These are phyloP conservation scores for Toxotes lorentzi DNA, from an alignment of 2,797 vertebrate species.

Conservation along the genomic window DNA sequence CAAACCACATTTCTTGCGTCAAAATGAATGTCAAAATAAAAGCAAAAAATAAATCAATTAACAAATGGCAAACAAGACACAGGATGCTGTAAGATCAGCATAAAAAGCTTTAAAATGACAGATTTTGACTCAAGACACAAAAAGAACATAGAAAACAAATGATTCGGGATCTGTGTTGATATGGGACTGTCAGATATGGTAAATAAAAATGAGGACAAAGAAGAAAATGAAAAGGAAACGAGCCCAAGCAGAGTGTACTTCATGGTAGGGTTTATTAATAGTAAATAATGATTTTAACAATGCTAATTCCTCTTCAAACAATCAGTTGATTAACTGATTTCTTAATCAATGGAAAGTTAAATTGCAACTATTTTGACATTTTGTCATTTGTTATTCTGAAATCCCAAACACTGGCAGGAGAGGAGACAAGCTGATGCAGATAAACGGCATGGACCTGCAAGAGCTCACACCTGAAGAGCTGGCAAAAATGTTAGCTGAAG, in stretches of 20 bases:
- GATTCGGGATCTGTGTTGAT: background rate
- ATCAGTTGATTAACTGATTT: background rate
- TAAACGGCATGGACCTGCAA: conserved; percentile 74
- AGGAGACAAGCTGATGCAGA: conserved; percentile 81
- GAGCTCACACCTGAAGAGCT: conserved; percentile 77
- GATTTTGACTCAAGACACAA: background rate
- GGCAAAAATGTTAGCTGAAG: conserved; percentile 65
- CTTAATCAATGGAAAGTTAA: background rate
- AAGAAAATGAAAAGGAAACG: background rate
- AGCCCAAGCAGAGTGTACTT: background rate
- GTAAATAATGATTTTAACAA: background rate
- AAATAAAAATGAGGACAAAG: background rate
- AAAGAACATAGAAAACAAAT: background rate
- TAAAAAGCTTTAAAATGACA: background rate
- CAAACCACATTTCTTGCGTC: background rate
- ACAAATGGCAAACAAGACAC: background rate
- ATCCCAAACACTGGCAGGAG: conserved; percentile 52
- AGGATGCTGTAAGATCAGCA: background rate
- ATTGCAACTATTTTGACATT: background rate
- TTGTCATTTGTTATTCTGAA: background rate
- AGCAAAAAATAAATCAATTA: background rate
- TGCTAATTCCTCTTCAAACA: background rate
- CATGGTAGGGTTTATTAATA: background rate
- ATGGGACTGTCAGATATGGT: background rate
- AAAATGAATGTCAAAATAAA: background rate